Percentiles rank a stretch among this genome's conserved stretches.
These are phyloP conservation scores for Montipora sp. DNA, from an alignment of 64 coral and sea anemone species.

Conservation along the genomic window DNA sequence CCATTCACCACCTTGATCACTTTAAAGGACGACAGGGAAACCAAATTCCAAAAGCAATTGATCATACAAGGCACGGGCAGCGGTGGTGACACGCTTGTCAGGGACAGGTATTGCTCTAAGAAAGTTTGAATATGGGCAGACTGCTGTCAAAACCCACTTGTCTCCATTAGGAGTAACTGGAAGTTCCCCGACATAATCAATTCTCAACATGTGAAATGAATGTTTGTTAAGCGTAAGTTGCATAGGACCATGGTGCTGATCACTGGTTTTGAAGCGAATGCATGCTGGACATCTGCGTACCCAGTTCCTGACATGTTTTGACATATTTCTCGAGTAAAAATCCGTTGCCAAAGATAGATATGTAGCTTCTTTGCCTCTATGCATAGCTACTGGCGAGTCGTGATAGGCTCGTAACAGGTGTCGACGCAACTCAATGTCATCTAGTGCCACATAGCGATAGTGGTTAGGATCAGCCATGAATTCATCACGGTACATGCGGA, in stretches of 20 bases:
- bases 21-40: constrained; percentile 26
- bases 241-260: constrained; percentile 27
- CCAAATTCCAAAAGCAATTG: constrained; percentile 6
- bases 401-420: constrained; percentile 29
- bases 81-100: constrained; percentile 40
- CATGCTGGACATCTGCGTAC: constrained; percentile 15
- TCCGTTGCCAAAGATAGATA: background rate
- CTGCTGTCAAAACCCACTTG: constrained; percentile 32
- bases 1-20: constrained; percentile 61
- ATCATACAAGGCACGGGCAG: constrained; percentile 24
- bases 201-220: no score
- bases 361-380: constrained; percentile 39
- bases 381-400: constrained; percentile 34
- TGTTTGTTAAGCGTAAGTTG: background rate
- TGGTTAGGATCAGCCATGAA: constrained; percentile 12
- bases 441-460: constrained; percentile 8
- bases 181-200: background rate
- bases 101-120: constrained; percentile 51
- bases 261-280: background rate
- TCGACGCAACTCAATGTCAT: constrained; percentile 4
- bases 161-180: constrained; percentile 13
- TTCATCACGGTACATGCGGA: constrained; percentile 36
- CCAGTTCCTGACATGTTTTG: constrained; percentile 48
- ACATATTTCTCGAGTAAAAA: constrained; percentile 36
- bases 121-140: constrained; percentile 57